phyloP scores from a whole-genome alignment of 2,113 vertebrate genomes.

The Thymallus thymallus region DNA sequence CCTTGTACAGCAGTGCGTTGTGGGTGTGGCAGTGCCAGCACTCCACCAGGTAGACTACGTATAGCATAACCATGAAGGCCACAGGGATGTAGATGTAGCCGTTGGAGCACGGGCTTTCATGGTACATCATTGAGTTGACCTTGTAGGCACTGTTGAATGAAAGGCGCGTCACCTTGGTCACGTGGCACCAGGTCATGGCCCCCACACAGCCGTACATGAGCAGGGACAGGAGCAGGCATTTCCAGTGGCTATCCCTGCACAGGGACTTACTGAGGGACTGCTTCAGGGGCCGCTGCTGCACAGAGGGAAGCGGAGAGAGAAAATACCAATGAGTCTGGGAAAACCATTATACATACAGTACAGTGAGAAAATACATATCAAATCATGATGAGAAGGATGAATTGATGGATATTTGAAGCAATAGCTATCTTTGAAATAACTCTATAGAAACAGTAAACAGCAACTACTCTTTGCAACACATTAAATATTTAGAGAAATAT shows the following conservation, averaged over 20 bases:
- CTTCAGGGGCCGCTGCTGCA: slow-evolving; percentile 89
- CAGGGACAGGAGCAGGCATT: slow-evolving; percentile 93
- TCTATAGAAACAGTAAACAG: slow-evolving; percentile 17
- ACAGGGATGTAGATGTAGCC: slow-evolving; percentile 96
- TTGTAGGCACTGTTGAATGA: slow-evolving; percentile 92
- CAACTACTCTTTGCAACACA: slow-evolving; percentile 26
- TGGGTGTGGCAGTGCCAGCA: slow-evolving; percentile 94
- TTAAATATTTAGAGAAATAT: slow-evolving; percentile 66
- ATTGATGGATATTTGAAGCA: not conserved
- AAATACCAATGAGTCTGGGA: not conserved
- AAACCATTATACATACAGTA: not conserved
- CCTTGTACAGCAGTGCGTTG: slow-evolving; percentile 89
- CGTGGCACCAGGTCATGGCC: slow-evolving; percentile 92
- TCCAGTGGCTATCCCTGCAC: slow-evolving; percentile 95
- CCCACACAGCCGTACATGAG: slow-evolving; percentile 95
- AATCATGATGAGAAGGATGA: not conserved
- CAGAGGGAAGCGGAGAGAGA: slow-evolving; percentile 17
- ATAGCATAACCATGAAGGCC: slow-evolving; percentile 94
- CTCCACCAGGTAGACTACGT: slow-evolving; percentile 93
- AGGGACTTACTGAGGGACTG: slow-evolving; percentile 91
- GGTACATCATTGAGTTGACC: slow-evolving; percentile 93
- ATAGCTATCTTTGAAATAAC: not conserved
- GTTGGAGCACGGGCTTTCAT: slow-evolving; percentile 93
- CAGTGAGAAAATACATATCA: not conserved
- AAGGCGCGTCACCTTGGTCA: slow-evolving; percentile 91